Percentiles rank a stretch among this genome's conserved stretches.
phyloP scores from a whole-genome alignment of 2,888 invertebrate genomes.

The Parelbella ahira region DNA sequence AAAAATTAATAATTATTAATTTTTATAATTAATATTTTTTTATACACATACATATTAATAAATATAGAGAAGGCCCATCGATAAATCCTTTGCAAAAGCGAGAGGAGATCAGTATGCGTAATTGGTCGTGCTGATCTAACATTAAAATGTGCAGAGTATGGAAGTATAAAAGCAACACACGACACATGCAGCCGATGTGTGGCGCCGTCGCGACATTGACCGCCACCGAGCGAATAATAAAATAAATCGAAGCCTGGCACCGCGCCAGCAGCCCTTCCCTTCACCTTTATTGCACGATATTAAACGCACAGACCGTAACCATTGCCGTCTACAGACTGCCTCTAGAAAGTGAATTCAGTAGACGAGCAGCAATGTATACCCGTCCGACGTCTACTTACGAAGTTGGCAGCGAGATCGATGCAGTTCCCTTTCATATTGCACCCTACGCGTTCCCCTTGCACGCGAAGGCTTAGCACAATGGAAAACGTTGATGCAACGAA shows the following conservation, averaged over 20 bases:
- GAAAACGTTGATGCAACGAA: slow-evolving; percentile 12
- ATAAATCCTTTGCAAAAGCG: slow-evolving; percentile 5
- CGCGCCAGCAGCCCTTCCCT: slow-evolving; percentile 70
- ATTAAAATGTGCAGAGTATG: slow-evolving; percentile 46
- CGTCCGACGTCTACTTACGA: slow-evolving; percentile 13
- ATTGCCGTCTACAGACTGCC: slow-evolving; percentile 10
- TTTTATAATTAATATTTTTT: too few relatives aligned
- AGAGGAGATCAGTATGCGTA: slow-evolving; percentile 29
- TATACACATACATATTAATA: too few relatives aligned
- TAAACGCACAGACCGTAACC: slow-evolving; percentile 20
- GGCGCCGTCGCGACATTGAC: slow-evolving; percentile 77
- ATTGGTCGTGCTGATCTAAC: slow-evolving; percentile 34
- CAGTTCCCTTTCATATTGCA: slow-evolving; percentile 49
- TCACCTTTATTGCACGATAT: slow-evolving; percentile 39
- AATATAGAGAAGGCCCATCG: background rate
- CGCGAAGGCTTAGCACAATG: slow-evolving; percentile 17
- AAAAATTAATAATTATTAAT: too few relatives aligned
- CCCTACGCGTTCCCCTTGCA: slow-evolving; percentile 35
- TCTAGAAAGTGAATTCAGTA: slow-evolving; percentile 21
- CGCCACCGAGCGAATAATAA: slow-evolving; percentile 75
- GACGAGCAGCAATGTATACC: slow-evolving; percentile 23
- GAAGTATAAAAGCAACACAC: slow-evolving; percentile 42
- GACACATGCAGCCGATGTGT: slow-evolving; percentile 60
- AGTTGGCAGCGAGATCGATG: slow-evolving; percentile 41
- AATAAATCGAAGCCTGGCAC: slow-evolving; percentile 72